phyloP scores from a whole-genome alignment of 2,797 vertebrate genomes.

The Erpetoichthys calabaricus region DNA sequence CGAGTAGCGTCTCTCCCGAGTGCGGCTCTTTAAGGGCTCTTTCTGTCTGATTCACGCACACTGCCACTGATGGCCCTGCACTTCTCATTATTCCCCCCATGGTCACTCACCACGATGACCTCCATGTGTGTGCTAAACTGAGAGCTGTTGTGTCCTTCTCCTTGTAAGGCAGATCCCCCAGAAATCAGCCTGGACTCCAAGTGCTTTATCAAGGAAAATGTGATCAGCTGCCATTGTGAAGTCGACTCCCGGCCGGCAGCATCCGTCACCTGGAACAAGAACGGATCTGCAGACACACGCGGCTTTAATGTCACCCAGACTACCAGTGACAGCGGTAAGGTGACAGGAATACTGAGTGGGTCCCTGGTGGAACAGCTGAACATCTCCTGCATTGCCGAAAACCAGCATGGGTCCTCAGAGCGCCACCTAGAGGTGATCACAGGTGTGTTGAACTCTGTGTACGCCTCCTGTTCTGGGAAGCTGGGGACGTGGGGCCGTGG shows the following conservation, averaged over 20 bases:
- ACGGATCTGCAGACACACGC: slow-evolving; percentile 9
- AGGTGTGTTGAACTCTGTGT: too few relatives aligned
- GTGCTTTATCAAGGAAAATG: slow-evolving; percentile 12
- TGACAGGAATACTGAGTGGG: slow-evolving; percentile 10
- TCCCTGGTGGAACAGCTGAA: background rate
- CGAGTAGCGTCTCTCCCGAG: too few relatives aligned
- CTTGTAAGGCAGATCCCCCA: slow-evolving; percentile 17
- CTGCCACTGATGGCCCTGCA: too few relatives aligned
- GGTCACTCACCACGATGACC: too few relatives aligned
- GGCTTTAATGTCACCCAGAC: slow-evolving; percentile 3
- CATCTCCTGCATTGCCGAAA: slow-evolving; percentile 11
- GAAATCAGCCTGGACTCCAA: slow-evolving; percentile 18
- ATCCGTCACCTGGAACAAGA: slow-evolving; percentile 18
- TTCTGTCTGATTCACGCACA: too few relatives aligned
- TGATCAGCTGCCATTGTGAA: slow-evolving; percentile 23
- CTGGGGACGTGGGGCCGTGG: too few relatives aligned
- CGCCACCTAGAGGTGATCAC: too few relatives aligned
- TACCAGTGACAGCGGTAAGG: background rate
- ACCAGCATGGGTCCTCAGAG: slow-evolving; percentile 2
- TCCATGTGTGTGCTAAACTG: too few relatives aligned
- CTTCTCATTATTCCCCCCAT: too few relatives aligned
- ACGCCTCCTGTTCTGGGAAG: too few relatives aligned
- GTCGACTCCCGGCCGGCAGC: slow-evolving; percentile 21
- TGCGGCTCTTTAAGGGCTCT: too few relatives aligned
- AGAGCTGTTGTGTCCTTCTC: background rate